A percentile compares a stretch with the other conserved stretches of the same genome.
These are phyloP conservation scores for Vanessa atalanta DNA, from an alignment of 1,140 invertebrate species.

Conservation along the genomic window DNA sequence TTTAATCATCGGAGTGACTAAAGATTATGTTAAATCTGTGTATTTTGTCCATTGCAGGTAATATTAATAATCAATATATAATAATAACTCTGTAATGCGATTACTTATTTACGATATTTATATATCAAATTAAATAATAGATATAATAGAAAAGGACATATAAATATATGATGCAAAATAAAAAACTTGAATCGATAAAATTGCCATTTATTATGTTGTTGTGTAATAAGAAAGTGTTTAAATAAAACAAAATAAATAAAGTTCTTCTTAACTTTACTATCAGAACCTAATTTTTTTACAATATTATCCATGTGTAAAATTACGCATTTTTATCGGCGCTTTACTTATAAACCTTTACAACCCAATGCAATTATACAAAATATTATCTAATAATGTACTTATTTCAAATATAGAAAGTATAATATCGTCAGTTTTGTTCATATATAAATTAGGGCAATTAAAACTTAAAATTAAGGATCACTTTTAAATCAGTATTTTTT, in stretches of 20 bases:
- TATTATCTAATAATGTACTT: slow-evolving; percentile 72
- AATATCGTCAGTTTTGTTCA: slow-evolving; percentile 74
- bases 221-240: slow-evolving; percentile 61
- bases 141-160: too few species aligned
- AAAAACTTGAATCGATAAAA: slow-evolving; percentile 51
- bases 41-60: too few species aligned
- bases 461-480: slow-evolving; percentile 52
- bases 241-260: slow-evolving; percentile 72
- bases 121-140: too few species aligned
- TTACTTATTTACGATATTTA: too few species aligned
- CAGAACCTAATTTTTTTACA: slow-evolving; percentile 69
- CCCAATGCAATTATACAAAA: slow-evolving; percentile 79
- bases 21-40: too few species aligned
- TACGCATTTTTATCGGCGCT: slow-evolving; percentile 54
- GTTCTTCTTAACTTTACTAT: slow-evolving; percentile 60
- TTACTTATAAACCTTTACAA: slow-evolving; percentile 69
- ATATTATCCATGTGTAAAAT: slow-evolving; percentile 50
- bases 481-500: slow-evolving; percentile 40
- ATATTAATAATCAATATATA: too few species aligned
- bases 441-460: slow-evolving; percentile 56
- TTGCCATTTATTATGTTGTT: slow-evolving; percentile 65
- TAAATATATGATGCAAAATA: slow-evolving; percentile 9
- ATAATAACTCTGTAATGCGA: too few species aligned
- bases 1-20: too few species aligned
- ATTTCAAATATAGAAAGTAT: slow-evolving; percentile 65